Evolutionary conservation across 2,113 vertebrate genomes (phyloP).

Genomic region (Glaucidium brasilianum): DNA sequence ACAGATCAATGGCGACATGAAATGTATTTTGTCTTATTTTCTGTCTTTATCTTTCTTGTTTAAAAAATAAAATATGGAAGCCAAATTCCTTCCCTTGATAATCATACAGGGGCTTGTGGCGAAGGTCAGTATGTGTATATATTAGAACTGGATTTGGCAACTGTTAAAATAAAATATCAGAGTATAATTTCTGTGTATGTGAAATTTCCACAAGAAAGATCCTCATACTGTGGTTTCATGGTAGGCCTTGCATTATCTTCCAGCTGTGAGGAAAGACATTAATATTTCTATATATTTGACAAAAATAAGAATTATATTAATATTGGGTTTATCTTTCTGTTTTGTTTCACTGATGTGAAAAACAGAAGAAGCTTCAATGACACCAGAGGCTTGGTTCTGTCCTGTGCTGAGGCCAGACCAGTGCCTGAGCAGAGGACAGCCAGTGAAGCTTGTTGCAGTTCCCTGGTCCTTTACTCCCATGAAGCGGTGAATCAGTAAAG

Average conservation of each 20-base stretch:
- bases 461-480: not conserved
- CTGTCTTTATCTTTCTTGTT: constrained; percentile 50
- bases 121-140: not conserved
- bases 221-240: not conserved
- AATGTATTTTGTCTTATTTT: constrained; percentile 57
- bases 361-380: not conserved
- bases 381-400: not conserved
- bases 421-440: not conserved
- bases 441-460: not conserved
- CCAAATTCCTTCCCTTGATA: constrained; percentile 47
- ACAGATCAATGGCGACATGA: constrained; percentile 6
- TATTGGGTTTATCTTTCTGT: not conserved
- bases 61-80: constrained; percentile 52
- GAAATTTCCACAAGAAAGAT: not conserved
- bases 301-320: not conserved
- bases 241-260: not conserved
- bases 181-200: not conserved
- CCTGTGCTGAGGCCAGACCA: not conserved
- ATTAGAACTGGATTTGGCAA: constrained; percentile 26
- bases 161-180: not conserved
- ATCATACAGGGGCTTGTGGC: not conserved
- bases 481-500: not conserved
- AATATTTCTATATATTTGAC: constrained; percentile 6
- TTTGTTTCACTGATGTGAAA: not conserved
- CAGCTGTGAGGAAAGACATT: not conserved